Base-by-base conservation (phyloP, 2,113 vertebrate genomes). In the Paratilapia polleni region DNA sequence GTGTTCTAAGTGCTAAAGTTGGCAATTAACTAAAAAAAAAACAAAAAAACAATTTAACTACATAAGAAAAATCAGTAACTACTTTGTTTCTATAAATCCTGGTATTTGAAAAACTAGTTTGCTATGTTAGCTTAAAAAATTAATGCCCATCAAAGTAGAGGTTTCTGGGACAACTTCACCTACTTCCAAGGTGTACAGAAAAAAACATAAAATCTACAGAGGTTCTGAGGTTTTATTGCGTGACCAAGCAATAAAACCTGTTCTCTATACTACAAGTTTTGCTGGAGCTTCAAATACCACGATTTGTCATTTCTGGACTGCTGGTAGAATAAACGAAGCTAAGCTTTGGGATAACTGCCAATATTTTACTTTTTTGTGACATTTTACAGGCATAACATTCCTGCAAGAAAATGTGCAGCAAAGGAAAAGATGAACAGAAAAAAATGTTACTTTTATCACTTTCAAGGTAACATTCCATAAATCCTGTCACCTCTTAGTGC, bases 151-250 rank as follows among this genome's bases (percentile, higher is more conserved):
- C 9, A 7, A 9, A 68, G 5, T 70, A 70, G 15, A 0, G 24
- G 24, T 0, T 49, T 70, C 41, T 49, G 41, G 0, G 2, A 68
- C 19, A 24, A 38, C 4, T 68, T 49, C 9, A 66, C n/a, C 15
- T 43, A 49, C 64, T 49, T 70, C 22, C 22, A 70, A 49, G 41
- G 43, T 49, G 64, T 41, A 49, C 1, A 0, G 11, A 70, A 15
- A 70, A 41, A 5, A 28, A 70, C 64, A 28, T 49, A 70, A 70
- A 28, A 19, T 70, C 22, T 47, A 28, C 6, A 70, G 15, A 49
- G 24, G 49, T 15, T 70, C 24, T 28, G 28, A 49, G 49, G 15
- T 70, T 70, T 52, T 28, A 49, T 70, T 70, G 17, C 66, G 49
- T 49, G 66, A 28, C 24, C 43, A 70, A 70, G 43, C 43, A 70